Evolutionary conservation across 2,888 invertebrate genomes (phyloP).

Genomic region (Steromphala cineraria): DNA sequence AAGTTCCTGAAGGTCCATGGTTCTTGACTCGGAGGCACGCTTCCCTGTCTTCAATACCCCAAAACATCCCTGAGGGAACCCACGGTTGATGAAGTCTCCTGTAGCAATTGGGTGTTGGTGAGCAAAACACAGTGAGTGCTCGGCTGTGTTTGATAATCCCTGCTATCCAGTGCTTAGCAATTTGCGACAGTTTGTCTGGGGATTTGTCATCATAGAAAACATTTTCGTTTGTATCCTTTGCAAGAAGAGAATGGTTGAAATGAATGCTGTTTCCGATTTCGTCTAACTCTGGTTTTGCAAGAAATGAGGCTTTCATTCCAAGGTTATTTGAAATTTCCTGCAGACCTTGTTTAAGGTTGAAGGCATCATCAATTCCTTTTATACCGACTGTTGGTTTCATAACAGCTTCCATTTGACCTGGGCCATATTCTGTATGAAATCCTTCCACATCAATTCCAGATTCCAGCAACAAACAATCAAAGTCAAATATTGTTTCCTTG

Average conservation of each 20-base stretch:
- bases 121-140: slow-evolving; percentile 32
- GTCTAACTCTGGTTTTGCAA: background rate
- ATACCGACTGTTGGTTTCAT: slow-evolving; percentile 1
- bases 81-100: slow-evolving; percentile 21
- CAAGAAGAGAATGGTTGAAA: background rate
- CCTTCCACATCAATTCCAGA: background rate
- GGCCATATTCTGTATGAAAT: background rate
- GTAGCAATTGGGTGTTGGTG: slow-evolving; percentile 41
- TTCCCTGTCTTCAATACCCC: slow-evolving; percentile 32
- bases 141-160: slow-evolving; percentile 34
- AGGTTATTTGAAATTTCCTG: background rate
- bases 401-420: background rate
- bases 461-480: background rate
- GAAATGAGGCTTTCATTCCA: background rate
- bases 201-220: slow-evolving; percentile 24
- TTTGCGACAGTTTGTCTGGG: slow-evolving; percentile 4
- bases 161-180: slow-evolving; percentile 36
- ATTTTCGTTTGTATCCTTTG: slow-evolving; percentile 4
- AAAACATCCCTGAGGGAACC: slow-evolving; percentile 26
- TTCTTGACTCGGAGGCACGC: slow-evolving; percentile 27
- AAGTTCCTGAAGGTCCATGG: slow-evolving; percentile 25
- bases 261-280: background rate
- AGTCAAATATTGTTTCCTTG: background rate
- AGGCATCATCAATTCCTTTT: background rate
- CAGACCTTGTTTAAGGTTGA: background rate